phyloP scores from a whole-genome alignment of 2,888 invertebrate genomes.

The Drosophila nigricruria region DNA sequence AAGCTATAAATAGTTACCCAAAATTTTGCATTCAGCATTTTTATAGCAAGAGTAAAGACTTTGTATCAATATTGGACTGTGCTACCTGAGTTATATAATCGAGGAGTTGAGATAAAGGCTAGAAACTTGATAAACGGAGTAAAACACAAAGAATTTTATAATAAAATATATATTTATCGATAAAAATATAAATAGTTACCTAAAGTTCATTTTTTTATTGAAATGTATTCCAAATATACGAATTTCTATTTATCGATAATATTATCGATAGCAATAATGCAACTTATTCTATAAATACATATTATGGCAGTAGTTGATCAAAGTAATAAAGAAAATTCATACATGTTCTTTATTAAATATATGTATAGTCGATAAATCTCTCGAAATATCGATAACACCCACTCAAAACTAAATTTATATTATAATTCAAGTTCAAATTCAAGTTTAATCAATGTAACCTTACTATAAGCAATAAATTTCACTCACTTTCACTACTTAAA shows the following conservation, averaged over 20 bases:
- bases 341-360: not conserved
- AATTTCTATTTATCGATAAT: not conserved
- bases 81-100: no score
- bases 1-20: not conserved
- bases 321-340: not conserved
- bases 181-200: not conserved
- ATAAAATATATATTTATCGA: not conserved
- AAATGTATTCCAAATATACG: not conserved
- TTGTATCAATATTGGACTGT: not conserved
- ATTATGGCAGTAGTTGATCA: not conserved
- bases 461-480: no score
- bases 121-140: not conserved
- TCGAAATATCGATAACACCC: not conserved
- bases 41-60: not conserved
- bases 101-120: not conserved
- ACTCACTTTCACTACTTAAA: no score
- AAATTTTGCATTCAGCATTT: not conserved
- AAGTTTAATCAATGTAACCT: no score
- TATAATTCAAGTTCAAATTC: no score
- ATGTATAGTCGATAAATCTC: not conserved
- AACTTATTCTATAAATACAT: not conserved
- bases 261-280: not conserved
- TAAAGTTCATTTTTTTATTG: not conserved
- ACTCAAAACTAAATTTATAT: no score
- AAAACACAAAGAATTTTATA: not conserved